Evolutionary conservation across 2,797 vertebrate species (phyloP), one percentile per base, ranked within the genome.

Genomic region (Novumbra hubbsi): DNA sequence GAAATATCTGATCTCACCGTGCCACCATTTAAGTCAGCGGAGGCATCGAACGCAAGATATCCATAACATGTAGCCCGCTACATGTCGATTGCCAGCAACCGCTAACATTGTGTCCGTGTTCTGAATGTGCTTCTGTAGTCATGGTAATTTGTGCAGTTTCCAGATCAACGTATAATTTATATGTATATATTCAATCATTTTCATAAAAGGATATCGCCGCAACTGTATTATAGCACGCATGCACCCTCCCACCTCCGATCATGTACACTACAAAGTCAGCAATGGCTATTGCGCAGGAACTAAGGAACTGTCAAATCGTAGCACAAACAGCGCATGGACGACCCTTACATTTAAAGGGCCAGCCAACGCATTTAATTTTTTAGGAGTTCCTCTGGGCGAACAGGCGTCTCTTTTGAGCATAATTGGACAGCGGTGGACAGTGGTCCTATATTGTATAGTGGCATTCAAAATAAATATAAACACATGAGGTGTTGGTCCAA

Each of bases 321-420:
- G 68, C 78, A 75, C 72, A 73, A 73, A 70, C 72, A 71, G 64
- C 73, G 75, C 70, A 71, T 73, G 38, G 45, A 66, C 38, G 70
- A 60, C 74, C 68, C 65, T 55, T 68, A 68, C 28, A 71, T 71
- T 83, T 87, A 87, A 87, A 87, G 83, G 52, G 78, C 70, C 77
- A 85, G 19, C 19, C 52, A 49, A 30, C 41, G 41, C 60, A 16
- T 63, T 63, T 28, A 1, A 6, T 21, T 57, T 57, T 24, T 24
- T 21, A 11, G 55, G n/a, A 57, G 8, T 8, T 57, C 55, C 55
- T 57, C 17, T 24, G 52, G 52, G 5, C 52, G 16, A n/a, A 2
- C 55, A 57, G 5, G 48, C 48, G 15, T 49, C 48, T 19, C 17
- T 19, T 52, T 19, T 52, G 7, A 17, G 49, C 11, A 17, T 19